Conservation (phyloP, 2,797 vertebrate species). For the Arrhamphus sclerolepis region DNA sequence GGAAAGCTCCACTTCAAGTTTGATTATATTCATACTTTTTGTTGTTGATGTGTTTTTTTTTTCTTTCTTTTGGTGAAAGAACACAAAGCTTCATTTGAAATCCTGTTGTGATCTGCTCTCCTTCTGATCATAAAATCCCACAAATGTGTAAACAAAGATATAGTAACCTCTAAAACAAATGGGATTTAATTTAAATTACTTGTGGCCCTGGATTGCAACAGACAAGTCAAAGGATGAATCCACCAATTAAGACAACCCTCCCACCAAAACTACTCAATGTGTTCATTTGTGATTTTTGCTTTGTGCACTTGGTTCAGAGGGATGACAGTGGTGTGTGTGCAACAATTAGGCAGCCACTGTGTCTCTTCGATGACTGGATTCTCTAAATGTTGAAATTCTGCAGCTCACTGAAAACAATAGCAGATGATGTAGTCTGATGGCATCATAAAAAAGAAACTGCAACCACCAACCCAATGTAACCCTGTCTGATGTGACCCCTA, state of each 20-base stretch:
- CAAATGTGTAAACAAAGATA: conserved; percentile 39
- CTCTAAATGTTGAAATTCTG: conserved; percentile 1
- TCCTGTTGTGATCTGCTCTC: conserved; percentile 43
- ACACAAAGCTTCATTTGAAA: conserved; percentile 40
- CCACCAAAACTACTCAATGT: not conserved
- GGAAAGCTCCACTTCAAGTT: conserved; percentile 29
- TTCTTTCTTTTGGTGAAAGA: conserved; percentile 34
- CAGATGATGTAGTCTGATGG: not conserved
- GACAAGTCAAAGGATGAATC: conserved; percentile 28
- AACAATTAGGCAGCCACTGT: not conserved
- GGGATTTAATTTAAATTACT: conserved; percentile 36
- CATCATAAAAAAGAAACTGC: not conserved
- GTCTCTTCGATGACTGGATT: conserved; percentile 17
- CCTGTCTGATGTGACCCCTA: no score
- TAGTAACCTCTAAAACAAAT: conserved; percentile 8
- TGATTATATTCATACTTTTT: conserved; percentile 42
- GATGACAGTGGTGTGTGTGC: conserved; percentile 19
- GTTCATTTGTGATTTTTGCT: conserved; percentile 20
- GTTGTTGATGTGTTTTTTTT: conserved; percentile 24
- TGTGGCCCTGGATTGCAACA: conserved; percentile 15
- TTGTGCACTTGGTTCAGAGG: conserved; percentile 38
- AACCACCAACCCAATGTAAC: no score
- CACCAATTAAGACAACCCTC: conserved; percentile 25
- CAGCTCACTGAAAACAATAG: not conserved
- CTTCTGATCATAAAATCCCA: conserved; percentile 28